Evolutionary conservation across 2,888 invertebrate genomes (phyloP).

Genomic region (Leucophenga maculata): DNA sequence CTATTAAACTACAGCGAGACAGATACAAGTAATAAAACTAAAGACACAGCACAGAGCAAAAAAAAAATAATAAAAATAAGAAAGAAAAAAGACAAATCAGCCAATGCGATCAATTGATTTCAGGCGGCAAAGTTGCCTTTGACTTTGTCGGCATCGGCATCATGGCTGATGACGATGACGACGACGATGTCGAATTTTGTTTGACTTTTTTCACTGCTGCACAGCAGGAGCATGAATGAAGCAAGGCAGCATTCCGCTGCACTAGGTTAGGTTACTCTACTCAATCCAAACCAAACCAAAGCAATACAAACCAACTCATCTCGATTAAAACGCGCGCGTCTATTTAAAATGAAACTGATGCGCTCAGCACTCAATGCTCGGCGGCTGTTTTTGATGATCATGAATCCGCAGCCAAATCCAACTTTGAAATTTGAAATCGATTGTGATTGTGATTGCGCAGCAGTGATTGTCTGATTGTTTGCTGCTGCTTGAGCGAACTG

Average conservation of each 20-base stretch:
- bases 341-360: conserved; percentile 51
- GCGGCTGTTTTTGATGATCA: conserved; percentile 12
- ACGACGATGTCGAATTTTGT: conserved; percentile 8
- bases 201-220: neutral
- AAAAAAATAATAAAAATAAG: no score
- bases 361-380: conserved; percentile 25
- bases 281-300: no score
- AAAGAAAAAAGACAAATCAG: conserved; percentile 2
- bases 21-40: neutral
- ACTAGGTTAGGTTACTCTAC: conserved; percentile 31
- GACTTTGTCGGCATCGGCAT: conserved; percentile 62
- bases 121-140: conserved; percentile 54
- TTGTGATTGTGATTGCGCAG: conserved; percentile 41
- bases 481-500: conserved; percentile 22
- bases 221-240: conserved; percentile 31
- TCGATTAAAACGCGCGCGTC: conserved; percentile 35
- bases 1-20: neutral
- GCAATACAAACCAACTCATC: conserved; percentile 43
- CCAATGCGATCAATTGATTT: conserved; percentile 50
- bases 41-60: neutral
- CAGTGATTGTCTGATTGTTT: conserved; percentile 50
- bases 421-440: neutral
- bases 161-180: neutral
- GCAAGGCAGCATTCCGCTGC: conserved; percentile 10
- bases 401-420: conserved; percentile 15